Base-by-base conservation (phyloP, 1,140 invertebrate species). In the Formica exsecta region DNA sequence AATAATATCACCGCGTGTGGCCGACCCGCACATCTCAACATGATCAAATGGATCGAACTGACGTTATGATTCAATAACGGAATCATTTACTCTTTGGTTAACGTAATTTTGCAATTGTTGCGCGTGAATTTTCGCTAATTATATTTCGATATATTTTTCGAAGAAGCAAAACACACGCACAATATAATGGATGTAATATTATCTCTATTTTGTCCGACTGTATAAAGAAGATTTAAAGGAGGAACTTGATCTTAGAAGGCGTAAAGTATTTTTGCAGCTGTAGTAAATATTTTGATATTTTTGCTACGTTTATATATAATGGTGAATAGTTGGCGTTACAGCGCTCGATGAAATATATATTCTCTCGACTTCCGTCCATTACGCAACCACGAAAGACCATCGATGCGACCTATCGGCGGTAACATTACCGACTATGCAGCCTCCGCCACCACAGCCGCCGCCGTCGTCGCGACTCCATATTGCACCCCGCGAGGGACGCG, bases 321-420 rank as follows among this genome's bases (percentile, higher is more conserved):
- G 70, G 7, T 16, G 22, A 32, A 32, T 48, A 36, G 19, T 19
- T 59, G 25, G 25, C 25, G 36, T 81, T 32, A 66, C 36, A 44
- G 38, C 66, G 54, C 54, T 38, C 38, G 59, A 61, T 36, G 54
- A 38, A 73, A 83, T 62, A 74, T 61, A 62, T 83, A 62, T 81
- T 25, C 51, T 36, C 19, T 29, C 51, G 51, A 61, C 68, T 61
- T 13, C 2, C 38, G 29, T 83, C 38, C 54, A 74, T 83, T 74
- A 83, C 68, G 68, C 54, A 74, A 62, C 59, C 36, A 11, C 7
- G 32, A 76, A 85, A 77, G 74, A 85, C 22, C 81, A 41, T 77
- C 71, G 71, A 66, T 22, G 22, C 81, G 48, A 85, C 73, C 71
- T 77, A 57, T 85, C 71, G 81, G 71, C 81, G 81, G 44, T 75